phyloP scores from a whole-genome alignment of 1,140 invertebrate genomes.

The Ditylenchus dipsaci region DNA sequence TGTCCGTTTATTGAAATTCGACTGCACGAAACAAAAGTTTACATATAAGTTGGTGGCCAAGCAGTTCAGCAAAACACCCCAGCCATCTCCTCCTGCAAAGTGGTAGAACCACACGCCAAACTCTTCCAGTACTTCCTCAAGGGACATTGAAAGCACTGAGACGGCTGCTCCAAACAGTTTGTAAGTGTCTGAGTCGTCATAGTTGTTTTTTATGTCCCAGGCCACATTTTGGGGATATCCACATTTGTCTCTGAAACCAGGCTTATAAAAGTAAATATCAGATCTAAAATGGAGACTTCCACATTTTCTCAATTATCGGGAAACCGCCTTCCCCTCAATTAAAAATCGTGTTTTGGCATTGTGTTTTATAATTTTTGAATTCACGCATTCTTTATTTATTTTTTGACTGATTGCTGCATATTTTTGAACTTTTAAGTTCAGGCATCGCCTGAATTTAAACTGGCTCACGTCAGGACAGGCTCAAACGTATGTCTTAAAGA shows the following conservation, averaged over 20 bases:
- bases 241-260: not conserved
- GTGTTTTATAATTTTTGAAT: too few species aligned
- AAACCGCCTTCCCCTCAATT: too few species aligned
- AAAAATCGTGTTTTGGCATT: too few species aligned
- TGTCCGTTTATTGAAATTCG: too few species aligned
- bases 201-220: slow-evolving; percentile 11
- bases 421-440: too few species aligned
- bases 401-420: too few species aligned
- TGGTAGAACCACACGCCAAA: slow-evolving; percentile 26
- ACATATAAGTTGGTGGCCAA: slow-evolving; percentile 27
- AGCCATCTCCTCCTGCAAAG: slow-evolving; percentile 20
- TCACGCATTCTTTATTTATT: too few species aligned
- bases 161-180: slow-evolving; percentile 13
- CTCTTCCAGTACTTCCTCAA: not conserved
- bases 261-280: not conserved
- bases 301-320: too few species aligned
- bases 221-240: slow-evolving; percentile 15
- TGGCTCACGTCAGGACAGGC: too few species aligned
- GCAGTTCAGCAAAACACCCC: slow-evolving; percentile 19
- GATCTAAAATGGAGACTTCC: not conserved
- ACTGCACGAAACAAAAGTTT: not conserved
- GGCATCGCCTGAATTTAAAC: too few species aligned
- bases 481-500: too few species aligned
- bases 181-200: slow-evolving; percentile 22
- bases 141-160: slow-evolving; percentile 5